Evolutionary conservation across 2,888 invertebrate species (phyloP), one percentile per base, ranked within the genome.

Genomic region (Epinotia ramella): DNA sequence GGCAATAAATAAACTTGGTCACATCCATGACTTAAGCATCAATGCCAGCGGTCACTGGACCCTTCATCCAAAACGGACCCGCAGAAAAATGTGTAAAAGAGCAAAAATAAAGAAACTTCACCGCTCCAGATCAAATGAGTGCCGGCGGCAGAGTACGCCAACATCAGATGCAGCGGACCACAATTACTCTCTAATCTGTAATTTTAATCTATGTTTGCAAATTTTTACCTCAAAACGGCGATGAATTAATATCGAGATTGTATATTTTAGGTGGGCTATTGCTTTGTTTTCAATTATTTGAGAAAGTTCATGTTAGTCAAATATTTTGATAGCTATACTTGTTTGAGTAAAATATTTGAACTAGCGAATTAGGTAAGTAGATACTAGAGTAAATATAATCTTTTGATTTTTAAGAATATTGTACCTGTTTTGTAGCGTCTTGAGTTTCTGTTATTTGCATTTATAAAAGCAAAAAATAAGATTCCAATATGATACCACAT

Each of bases 91-190:
- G 85, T 81, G 84, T 80, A 84, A 80, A 82, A 77, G 75, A 76
- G 78, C 77, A 82, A 82, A n/a, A 84, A 84, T 84, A 84, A 86
- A 85, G 83, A 81, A 82, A 84, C 81, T 77, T 81, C 81, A 80
- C 79, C 88, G 93, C 91, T 91, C 92, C 92, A 92, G 91, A 90
- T 93, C 88, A 91, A 93, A 92, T 91, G 89, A 89, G 88, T 79
- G 81, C 69, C 71, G 44, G 84, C 80, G 79, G 77, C 81, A 84
- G 85, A 83, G 83, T 80, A 83, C 64, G 73, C 6, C n/a, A 13
- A 46, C 65, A 60, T 40, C 80, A 84, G 78, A 72, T 53, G 33
- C 59, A 46, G 28, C 33, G 28, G n/a, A 57, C 60, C 72, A 12
- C 68, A 69, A 74, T 74, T 74, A 74, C 11, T 9, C 18, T 20